Percentiles rank a stretch among this genome's conserved stretches.
These are phyloP conservation scores for Parnassius smintheus DNA, from an alignment of 2,888 invertebrate species.

Conservation along the genomic window DNA sequence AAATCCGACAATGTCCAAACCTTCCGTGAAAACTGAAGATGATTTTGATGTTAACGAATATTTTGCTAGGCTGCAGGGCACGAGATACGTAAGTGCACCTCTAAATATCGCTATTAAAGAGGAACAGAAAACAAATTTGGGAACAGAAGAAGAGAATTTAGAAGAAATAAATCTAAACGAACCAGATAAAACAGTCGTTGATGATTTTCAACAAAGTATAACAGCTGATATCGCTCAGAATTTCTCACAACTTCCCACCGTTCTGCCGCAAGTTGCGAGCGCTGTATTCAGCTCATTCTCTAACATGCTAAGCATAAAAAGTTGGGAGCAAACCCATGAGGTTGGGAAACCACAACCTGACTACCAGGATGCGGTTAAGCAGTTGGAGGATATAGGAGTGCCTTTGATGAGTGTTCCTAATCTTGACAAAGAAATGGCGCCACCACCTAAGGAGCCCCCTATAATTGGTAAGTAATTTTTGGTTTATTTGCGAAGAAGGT, in stretches of 20 bases:
- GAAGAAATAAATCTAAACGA: conserved; percentile 70
- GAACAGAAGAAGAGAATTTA: conserved; percentile 61
- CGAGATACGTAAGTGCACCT: conserved; percentile 70
- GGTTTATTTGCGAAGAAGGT: no score
- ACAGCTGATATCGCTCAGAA: conserved; percentile 77
- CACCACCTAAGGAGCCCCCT: conserved; percentile 65
- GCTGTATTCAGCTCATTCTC: conserved; percentile 84
- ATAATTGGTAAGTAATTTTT: conserved; percentile 51
- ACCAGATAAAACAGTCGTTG: conserved; percentile 41
- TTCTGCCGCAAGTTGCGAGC: conserved; percentile 82
- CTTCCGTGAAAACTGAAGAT: conserved; percentile 55
- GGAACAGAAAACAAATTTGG: conserved; percentile 72
- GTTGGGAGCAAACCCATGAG: conserved; percentile 61
- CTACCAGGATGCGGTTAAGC: conserved; percentile 37
- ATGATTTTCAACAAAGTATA: conserved; percentile 56
- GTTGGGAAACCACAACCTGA: conserved; percentile 35
- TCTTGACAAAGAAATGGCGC: conserved; percentile 47
- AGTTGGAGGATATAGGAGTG: conserved; percentile 35
- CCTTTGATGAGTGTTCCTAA: conserved; percentile 49
- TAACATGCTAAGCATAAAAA: conserved; percentile 70
- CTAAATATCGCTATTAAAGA: conserved; percentile 63
- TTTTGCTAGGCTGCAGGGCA: conserved; percentile 71
- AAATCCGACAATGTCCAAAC: conserved; percentile 45
- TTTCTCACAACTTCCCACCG: conserved; percentile 80
- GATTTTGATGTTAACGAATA: conserved; percentile 77